phyloP scores from a whole-genome alignment of 2,888 invertebrate genomes.

The Choristoneura rosaceana region DNA sequence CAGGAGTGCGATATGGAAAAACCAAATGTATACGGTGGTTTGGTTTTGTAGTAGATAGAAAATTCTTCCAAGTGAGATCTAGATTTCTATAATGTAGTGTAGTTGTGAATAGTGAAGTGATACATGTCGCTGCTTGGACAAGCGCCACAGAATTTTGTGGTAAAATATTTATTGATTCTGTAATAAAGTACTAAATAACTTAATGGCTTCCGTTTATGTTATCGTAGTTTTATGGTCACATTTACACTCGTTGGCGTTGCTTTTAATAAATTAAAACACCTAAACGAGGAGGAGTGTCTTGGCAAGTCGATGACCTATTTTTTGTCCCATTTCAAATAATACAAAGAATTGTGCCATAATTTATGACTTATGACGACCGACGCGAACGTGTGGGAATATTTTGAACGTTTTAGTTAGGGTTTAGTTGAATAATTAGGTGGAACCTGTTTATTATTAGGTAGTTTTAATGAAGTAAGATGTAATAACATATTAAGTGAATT shows the following conservation, averaged over 20 bases:
- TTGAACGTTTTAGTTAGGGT: constrained; percentile 27
- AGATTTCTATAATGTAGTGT: too few species aligned
- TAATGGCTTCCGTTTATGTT: constrained; percentile 16
- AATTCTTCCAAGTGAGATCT: too few species aligned
- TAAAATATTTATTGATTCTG: neutral
- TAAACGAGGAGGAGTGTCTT: constrained; percentile 2
- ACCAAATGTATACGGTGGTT: too few species aligned
- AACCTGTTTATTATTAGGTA: neutral
- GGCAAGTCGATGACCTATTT: constrained; percentile 50
- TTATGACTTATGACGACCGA: constrained; percentile 56
- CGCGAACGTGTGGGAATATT: constrained; percentile 48
- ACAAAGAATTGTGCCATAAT: constrained; percentile 61
- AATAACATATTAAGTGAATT: too few species aligned
- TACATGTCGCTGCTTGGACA: too few species aligned
- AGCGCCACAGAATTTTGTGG: neutral
- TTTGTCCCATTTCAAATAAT: constrained; percentile 46
- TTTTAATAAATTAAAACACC: constrained; percentile 19
- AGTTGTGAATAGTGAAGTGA: too few species aligned
- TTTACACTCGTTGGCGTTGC: constrained; percentile 11
- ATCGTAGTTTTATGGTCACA: constrained; percentile 13
- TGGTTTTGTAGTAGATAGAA: too few species aligned
- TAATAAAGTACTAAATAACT: neutral
- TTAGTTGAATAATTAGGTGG: neutral
- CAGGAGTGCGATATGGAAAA: too few species aligned
- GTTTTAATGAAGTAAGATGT: neutral